Base-by-base conservation (phyloP, 2,797 vertebrate species). In the Galagoides demidoff region DNA sequence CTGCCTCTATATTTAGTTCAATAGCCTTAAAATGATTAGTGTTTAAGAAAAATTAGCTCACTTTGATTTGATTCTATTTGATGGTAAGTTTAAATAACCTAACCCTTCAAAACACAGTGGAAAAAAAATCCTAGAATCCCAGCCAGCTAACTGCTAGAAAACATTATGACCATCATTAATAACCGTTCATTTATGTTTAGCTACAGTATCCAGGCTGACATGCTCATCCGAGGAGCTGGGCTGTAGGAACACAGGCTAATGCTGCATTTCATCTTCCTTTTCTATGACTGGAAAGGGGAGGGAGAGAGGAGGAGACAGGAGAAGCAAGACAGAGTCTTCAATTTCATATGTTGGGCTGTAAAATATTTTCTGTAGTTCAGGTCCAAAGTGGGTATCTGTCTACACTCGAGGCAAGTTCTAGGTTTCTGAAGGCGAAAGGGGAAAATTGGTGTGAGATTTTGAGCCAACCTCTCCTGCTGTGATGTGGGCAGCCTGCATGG, bases 21-120 rank as follows among this genome's bases (percentile, higher is more conserved):
- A 99, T 99, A 98, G 98, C 98, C 98, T 98, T 99, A 99, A 99
- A 99, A 99, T 99, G 99, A 99, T 99, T 99, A 99, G 99, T 98
- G 99, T 99, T 98, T 98, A 98, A 99, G 98, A 99, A 99, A 99
- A 98, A 99, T 98, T 98, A 99, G 99, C 99, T 99, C 98, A 98
- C 99, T 99, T 98, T 99, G 99, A 99, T 99, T 98, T 98, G 98
- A 99, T 99, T 99, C 98, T 98, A 99, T 98, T 98, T 99, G 99
- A 99, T 99, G 98, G 98, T 98, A 98, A 98, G 98, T 98, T 98
- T 98, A 98, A 99, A 99, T 99, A 99, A 99, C 98, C 98, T 98
- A 98, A 98, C 98, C 98, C 98, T 98, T 98, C 98, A 98, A 98
- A 98, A 98, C 98, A 98, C 98, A 98, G 98, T 98, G 98, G 98